Conservation (phyloP, 92 coral and sea anemone species). For the Galaxea fascicularis region DNA sequence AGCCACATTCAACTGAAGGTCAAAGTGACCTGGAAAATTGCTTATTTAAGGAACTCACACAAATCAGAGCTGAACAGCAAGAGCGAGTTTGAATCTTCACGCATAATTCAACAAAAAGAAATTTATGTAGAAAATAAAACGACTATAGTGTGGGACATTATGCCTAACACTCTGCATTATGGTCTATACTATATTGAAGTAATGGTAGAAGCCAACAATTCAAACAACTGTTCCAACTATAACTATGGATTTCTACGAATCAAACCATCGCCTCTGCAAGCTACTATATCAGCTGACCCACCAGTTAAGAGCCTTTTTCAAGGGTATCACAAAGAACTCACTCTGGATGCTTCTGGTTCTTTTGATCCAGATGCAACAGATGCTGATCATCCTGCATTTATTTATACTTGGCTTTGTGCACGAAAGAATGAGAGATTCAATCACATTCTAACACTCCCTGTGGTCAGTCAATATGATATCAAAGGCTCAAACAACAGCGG, state of each 20-base stretch:
- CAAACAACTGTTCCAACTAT: constrained; percentile 43
- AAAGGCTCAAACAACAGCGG: constrained; percentile 18
- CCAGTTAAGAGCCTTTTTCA: constrained; percentile 8
- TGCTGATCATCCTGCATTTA: constrained; percentile 28
- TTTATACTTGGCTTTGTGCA: constrained; percentile 72
- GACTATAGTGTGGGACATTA: constrained; percentile 12
- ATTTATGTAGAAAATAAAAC: neutral
- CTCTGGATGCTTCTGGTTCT: constrained; percentile 55
- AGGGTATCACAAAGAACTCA: constrained; percentile 52
- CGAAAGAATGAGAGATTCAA: constrained; percentile 38
- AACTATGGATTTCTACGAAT: constrained; percentile 68
- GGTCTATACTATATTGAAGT: constrained; percentile 67
- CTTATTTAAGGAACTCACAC: constrained; percentile 19
- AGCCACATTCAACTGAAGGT: neutral
- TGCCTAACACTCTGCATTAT: constrained; percentile 55
- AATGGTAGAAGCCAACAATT: constrained; percentile 34
- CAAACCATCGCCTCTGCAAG: constrained; percentile 43
- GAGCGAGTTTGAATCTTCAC: constrained; percentile 13
- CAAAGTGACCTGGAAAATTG: constrained; percentile 18
- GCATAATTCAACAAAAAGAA: neutral
- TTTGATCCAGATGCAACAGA: constrained; percentile 50
- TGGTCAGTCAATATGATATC: constrained; percentile 18
- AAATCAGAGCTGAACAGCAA: neutral
- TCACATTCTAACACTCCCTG: constrained; percentile 13
- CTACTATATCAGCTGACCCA: constrained; percentile 23